Percentiles rank a stretch among this genome's conserved stretches.
phyloP scores from a whole-genome alignment of 2,113 vertebrate species.

The Oryzias celebensis region DNA sequence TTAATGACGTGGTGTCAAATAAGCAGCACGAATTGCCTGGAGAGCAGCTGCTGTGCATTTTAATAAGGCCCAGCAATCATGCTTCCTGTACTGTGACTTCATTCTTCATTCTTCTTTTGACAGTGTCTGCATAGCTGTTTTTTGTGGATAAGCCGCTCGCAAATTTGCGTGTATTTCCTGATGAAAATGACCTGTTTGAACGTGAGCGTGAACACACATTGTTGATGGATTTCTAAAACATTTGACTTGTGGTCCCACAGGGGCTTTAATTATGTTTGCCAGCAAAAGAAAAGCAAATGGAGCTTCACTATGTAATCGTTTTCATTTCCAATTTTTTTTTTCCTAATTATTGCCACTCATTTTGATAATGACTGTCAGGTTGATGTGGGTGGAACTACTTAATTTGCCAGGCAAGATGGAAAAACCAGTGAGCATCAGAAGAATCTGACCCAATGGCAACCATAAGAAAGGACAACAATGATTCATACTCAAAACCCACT shows the following conservation, averaged over 20 bases:
- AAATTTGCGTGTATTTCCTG: constrained; percentile 31
- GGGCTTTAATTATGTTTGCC: constrained; percentile 11
- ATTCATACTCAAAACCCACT: constrained; percentile 61
- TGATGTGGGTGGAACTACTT: constrained; percentile 53
- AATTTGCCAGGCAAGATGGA: constrained; percentile 56
- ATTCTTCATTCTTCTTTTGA: constrained; percentile 45
- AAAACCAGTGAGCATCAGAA: constrained; percentile 44
- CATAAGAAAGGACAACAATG: constrained; percentile 48
- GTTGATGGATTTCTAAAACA: constrained; percentile 16
- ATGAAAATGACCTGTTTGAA: constrained; percentile 8
- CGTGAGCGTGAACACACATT: constrained; percentile 17
- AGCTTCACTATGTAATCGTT: constrained; percentile 33
- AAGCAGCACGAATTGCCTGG: constrained; percentile 43
- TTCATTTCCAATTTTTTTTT: constrained; percentile 39
- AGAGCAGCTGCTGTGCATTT: constrained; percentile 67
- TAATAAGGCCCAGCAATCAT: constrained; percentile 58
- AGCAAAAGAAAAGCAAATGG: constrained; percentile 30
- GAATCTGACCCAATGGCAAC: constrained; percentile 60
- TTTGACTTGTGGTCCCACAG: background rate
- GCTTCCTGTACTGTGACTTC: constrained; percentile 32
- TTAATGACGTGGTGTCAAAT: constrained; percentile 65
- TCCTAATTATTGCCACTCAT: constrained; percentile 58
- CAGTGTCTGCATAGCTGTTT: constrained; percentile 20
- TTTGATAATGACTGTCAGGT: constrained; percentile 54
- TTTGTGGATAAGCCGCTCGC: constrained; percentile 22